A percentile compares a stretch with the other conserved stretches of the same genome.
Conservation (phyloP, 2,113 vertebrate genomes). For the Equus quagga region DNA sequence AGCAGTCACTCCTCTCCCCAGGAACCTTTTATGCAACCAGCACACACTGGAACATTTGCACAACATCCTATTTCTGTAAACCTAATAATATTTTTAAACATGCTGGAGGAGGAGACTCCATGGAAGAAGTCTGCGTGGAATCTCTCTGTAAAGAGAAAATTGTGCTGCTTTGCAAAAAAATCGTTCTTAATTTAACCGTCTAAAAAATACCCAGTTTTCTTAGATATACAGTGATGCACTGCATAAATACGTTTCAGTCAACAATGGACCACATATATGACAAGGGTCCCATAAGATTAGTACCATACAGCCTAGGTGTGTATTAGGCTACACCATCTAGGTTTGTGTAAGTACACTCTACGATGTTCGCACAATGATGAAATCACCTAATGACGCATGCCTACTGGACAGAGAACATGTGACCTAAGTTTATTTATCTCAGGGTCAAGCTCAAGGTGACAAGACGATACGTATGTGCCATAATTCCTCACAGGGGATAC, state of each 20-base stretch:
- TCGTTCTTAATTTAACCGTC: constrained; percentile 24
- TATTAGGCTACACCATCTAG: too few species aligned
- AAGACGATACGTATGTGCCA: not conserved
- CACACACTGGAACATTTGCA: constrained; percentile 70
- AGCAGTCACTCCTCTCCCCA: not conserved
- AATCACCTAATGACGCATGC: too few species aligned
- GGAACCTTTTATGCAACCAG: constrained; percentile 67
- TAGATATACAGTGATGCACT: not conserved
- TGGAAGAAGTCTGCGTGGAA: constrained; percentile 68
- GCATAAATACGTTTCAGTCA: too few species aligned
- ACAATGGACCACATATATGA: too few species aligned
- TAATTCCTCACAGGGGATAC: not conserved
- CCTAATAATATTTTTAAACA: constrained; percentile 82
- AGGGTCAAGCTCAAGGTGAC: not conserved
- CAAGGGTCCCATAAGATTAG: too few species aligned
- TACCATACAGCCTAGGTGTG: too few species aligned
- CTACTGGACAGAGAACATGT: not conserved
- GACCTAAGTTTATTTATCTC: not conserved
- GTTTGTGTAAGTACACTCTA: too few species aligned
- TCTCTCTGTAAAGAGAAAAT: constrained; percentile 69
- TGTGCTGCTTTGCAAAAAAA: constrained; percentile 39
- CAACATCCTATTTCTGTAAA: constrained; percentile 77
- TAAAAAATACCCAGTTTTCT: constrained; percentile 39
- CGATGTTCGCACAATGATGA: too few species aligned
- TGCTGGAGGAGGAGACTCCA: constrained; percentile 74